A percentile compares a stretch with the other conserved stretches of the same genome.
These are phyloP conservation scores for Terrapene triunguis DNA, from an alignment of 2,113 vertebrate species.

Conservation along the genomic window DNA sequence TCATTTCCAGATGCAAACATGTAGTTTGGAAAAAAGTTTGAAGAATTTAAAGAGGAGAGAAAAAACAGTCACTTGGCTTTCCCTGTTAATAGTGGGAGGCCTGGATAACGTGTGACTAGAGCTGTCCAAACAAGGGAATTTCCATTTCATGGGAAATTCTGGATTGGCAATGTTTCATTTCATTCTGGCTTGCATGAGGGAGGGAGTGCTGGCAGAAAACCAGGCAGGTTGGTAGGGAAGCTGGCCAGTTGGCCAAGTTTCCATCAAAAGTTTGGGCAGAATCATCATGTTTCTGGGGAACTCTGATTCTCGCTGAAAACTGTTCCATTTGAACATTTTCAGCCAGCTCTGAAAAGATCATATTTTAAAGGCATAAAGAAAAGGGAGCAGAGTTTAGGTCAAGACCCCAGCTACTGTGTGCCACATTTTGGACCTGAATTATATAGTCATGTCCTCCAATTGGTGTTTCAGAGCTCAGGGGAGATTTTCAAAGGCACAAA, in stretches of 20 bases:
- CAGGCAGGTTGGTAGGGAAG: neutral
- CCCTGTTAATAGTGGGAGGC: neutral
- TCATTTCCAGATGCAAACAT: slow-evolving; percentile 47
- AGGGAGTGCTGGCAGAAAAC: neutral
- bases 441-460: neutral
- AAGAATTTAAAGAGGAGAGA: slow-evolving; percentile 33
- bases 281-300: neutral
- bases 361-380: neutral
- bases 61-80: slow-evolving; percentile 44
- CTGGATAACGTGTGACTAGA: neutral
- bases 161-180: neutral
- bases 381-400: neutral
- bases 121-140: neutral
- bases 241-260: neutral
- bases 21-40: slow-evolving; percentile 59
- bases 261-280: neutral
- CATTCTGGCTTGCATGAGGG: neutral
- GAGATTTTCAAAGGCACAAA: neutral
- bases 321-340: neutral
- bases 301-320: neutral
- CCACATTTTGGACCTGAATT: accelerated
- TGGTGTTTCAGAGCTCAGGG: neutral
- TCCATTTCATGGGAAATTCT: neutral
- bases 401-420: neutral
- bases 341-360: accelerated